Evolutionary conservation across 2,113 vertebrate species (phyloP).

Genomic region (Megalops atlanticus): DNA sequence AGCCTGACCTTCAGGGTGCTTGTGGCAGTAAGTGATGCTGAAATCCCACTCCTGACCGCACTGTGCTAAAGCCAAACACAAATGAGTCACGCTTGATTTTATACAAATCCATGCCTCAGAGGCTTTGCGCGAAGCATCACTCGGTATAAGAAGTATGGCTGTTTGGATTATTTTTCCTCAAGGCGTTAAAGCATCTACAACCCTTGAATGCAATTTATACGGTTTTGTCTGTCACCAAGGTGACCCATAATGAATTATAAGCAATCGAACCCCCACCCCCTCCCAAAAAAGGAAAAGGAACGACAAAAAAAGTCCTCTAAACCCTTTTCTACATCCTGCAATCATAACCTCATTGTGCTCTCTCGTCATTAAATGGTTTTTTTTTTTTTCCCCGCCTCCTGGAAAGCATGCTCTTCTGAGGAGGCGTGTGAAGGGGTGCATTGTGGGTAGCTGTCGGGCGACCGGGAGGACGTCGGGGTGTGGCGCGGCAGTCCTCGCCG

Average conservation of each 20-base stretch:
- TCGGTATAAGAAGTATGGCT: neutral
- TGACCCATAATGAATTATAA: neutral
- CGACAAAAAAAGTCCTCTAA: conserved; percentile 13
- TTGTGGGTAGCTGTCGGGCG: conserved; percentile 18
- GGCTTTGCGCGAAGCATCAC: neutral
- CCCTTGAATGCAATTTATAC: neutral
- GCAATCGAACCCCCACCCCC: conserved; percentile 8
- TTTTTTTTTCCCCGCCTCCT: neutral
- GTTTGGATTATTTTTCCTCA: neutral
- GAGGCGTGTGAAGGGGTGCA: conserved; percentile 15
- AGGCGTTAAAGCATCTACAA: neutral
- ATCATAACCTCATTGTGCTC: conserved; percentile 30
- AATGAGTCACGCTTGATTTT: neutral
- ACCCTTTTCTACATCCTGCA: conserved; percentile 34
- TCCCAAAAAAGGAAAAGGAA: neutral
- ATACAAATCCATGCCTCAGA: neutral
- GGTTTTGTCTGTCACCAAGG: neutral
- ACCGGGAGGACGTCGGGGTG: neutral
- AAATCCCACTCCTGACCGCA: neutral
- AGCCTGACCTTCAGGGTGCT: neutral
- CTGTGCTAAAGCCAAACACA: neutral
- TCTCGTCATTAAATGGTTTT: conserved; percentile 15
- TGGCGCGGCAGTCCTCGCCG: neutral
- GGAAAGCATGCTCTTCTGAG: conserved; percentile 20
- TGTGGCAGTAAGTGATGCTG: neutral